These are phyloP conservation scores for Lasioglossum pauxillum DNA, from an alignment of 2,888 invertebrate species.

Conservation along the genomic window DNA sequence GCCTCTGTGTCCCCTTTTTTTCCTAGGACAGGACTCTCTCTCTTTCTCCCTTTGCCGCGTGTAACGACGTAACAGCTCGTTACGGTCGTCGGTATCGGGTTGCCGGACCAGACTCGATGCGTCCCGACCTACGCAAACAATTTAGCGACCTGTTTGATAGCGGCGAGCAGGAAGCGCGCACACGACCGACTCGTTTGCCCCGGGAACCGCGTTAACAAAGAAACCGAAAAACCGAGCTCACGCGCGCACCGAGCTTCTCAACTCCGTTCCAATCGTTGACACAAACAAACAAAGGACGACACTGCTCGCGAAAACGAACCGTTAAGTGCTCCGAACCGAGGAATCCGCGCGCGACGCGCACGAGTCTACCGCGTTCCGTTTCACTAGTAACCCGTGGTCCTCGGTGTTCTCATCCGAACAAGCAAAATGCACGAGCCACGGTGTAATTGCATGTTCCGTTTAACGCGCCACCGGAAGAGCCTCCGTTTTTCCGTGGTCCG, in stretches of 20 bases:
- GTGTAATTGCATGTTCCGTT: constrained; percentile 19
- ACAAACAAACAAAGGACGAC: neutral
- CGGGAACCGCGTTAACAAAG: neutral
- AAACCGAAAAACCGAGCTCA: neutral
- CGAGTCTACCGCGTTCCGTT: neutral
- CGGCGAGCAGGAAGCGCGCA: neutral
- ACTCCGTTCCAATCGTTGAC: neutral
- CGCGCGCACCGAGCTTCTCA: neutral
- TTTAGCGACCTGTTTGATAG: constrained; percentile 20
- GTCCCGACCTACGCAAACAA: constrained; percentile 44
- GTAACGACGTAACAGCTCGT: constrained; percentile 64
- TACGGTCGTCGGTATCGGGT: constrained; percentile 38
- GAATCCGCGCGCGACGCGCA: neutral
- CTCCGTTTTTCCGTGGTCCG: neutral
- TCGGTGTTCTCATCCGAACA: neutral
- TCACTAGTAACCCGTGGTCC: neutral
- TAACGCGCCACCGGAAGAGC: neutral
- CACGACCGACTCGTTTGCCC: neutral
- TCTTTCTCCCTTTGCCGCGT: neutral
- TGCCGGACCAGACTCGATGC: neutral
- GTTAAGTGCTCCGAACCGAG: neutral
- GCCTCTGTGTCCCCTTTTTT: neutral
- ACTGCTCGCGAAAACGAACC: neutral
- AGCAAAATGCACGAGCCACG: neutral
- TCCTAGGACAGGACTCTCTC: neutral